These are phyloP conservation scores for Vimba vimba DNA, from an alignment of 2,113 vertebrate genomes.

Conservation along the genomic window DNA sequence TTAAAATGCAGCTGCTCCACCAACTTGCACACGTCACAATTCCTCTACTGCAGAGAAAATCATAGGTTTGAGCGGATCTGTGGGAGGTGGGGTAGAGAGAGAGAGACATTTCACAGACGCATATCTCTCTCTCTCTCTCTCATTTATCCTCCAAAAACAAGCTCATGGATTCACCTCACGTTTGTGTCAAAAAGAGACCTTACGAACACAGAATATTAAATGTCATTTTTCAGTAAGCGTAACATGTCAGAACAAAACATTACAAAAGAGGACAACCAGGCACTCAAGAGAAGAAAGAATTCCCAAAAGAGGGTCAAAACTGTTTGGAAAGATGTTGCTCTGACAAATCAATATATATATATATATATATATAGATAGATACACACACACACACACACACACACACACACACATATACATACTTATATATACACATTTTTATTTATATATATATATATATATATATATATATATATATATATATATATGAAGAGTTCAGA, in stretches of 20 bases:
- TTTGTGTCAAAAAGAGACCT: not conserved
- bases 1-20: constrained; percentile 82
- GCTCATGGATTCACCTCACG: constrained; percentile 43
- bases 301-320: not conserved
- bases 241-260: constrained; percentile 46
- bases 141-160: constrained; percentile 59
- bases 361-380: too few relatives aligned
- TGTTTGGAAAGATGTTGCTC: not conserved
- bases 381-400: too few relatives aligned
- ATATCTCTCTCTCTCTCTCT: constrained; percentile 60
- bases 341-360: not conserved
- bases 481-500: too few relatives aligned
- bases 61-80: constrained; percentile 79
- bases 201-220: not conserved
- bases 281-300: not conserved
- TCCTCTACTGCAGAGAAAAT: constrained; percentile 81
- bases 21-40: constrained; percentile 74
- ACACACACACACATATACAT: too few relatives aligned
- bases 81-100: constrained; percentile 71
- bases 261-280: constrained; percentile 11
- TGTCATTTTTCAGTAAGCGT: constrained; percentile 25
- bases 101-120: constrained; percentile 66
- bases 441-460: too few relatives aligned
- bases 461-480: too few relatives aligned
- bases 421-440: too few relatives aligned